Evolutionary conservation across 2,113 vertebrate genomes (phyloP).

Genomic region (Anas platyrhynchos): DNA sequence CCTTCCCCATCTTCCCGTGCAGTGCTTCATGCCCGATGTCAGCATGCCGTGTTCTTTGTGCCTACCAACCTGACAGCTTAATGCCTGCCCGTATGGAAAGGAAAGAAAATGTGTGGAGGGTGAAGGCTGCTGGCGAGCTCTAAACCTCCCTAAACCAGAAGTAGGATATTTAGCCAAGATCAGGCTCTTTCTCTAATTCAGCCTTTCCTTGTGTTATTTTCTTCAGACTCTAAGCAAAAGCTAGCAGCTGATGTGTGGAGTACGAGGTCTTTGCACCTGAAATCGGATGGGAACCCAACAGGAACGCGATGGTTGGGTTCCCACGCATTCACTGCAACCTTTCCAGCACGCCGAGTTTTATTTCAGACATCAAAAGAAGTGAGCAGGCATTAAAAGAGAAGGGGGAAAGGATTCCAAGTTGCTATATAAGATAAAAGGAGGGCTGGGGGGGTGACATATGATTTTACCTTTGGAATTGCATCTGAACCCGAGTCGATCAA

Average conservation of each 20-base stretch:
- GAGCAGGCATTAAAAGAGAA: neutral
- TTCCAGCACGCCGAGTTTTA: constrained; percentile 42
- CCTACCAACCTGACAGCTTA: neutral
- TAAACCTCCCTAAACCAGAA: neutral
- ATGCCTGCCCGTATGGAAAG: neutral
- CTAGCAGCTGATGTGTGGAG: neutral
- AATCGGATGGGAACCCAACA: neutral
- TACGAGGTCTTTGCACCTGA: neutral
- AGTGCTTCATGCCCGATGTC: constrained; percentile 4
- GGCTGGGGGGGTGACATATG: neutral
- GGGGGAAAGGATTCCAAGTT: neutral
- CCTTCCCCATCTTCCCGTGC: neutral
- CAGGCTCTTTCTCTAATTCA: neutral
- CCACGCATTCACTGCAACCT: neutral
- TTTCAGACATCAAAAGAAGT: constrained; percentile 51
- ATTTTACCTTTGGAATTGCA: neutral
- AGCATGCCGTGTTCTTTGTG: neutral
- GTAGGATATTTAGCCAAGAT: constrained; percentile 2
- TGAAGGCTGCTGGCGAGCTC: neutral
- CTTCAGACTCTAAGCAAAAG: neutral
- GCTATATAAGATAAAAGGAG: constrained; percentile 11
- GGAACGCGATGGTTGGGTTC: neutral
- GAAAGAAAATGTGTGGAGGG: neutral
- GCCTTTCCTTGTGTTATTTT: neutral
- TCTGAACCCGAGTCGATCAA: neutral